A percentile compares a stretch with the other conserved stretches of the same genome.
These are phyloP conservation scores for Ceyx cyanopectus DNA, from an alignment of 2,113 vertebrate species.

Conservation along the genomic window DNA sequence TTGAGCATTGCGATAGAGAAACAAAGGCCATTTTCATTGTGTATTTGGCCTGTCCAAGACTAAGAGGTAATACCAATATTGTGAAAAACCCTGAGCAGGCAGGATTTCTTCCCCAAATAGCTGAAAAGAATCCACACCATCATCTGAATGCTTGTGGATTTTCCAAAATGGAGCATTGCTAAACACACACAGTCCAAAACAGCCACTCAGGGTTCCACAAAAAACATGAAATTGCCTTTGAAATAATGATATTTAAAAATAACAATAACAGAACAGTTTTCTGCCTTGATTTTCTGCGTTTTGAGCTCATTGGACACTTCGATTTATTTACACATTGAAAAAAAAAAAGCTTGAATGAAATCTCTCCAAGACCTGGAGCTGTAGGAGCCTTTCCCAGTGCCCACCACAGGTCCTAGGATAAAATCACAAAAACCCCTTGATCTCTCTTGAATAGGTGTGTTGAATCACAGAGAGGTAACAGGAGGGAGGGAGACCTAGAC, in stretches of 20 bases:
- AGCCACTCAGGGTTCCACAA: not conserved
- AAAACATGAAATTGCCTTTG: not conserved
- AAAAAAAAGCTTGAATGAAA: not conserved
- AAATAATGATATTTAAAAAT: not conserved
- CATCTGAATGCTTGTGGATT: not conserved
- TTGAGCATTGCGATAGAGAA: slow-evolving; percentile 28
- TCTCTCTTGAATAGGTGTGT: not conserved
- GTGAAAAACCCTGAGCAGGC: not conserved
- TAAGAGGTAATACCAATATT: slow-evolving; percentile 13
- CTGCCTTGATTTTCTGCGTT: not conserved
- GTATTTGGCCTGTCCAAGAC: slow-evolving; percentile 42
- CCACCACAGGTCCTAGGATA: not conserved
- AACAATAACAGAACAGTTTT: not conserved
- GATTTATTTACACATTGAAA: not conserved
- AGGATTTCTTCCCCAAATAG: not conserved
- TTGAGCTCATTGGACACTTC: not conserved
- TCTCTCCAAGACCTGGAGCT: not conserved
- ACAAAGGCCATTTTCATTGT: slow-evolving; percentile 14
- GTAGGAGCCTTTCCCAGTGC: not conserved
- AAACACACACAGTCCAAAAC: not conserved
- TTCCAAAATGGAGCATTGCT: not conserved
- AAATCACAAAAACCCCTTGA: not conserved
- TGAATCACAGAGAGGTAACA: not conserved
- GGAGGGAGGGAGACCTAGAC: not conserved
- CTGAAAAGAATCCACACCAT: not conserved